Evolutionary conservation across 2,888 invertebrate genomes (phyloP).

Genomic region (Syritta pipiens): DNA sequence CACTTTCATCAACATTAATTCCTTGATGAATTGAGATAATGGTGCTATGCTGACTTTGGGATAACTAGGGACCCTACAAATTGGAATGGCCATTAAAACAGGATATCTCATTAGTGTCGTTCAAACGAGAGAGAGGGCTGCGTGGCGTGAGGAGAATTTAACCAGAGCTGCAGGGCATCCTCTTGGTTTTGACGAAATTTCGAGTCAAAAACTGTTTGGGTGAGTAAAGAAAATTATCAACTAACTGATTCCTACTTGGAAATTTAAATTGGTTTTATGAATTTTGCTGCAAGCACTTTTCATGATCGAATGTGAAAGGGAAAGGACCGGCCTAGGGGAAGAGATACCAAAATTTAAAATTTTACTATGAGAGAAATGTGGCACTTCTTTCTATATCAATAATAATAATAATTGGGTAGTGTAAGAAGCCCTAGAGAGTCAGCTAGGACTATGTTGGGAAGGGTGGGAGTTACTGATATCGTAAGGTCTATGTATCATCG

Average conservation of each 20-base stretch:
- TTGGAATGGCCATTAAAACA: slow-evolving; percentile 49
- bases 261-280: slow-evolving; percentile 1
- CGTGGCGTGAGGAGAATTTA: neutral
- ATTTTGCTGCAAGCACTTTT: neutral
- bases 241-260: slow-evolving; percentile 4
- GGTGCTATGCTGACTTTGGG: slow-evolving; percentile 22
- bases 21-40: slow-evolving; percentile 57
- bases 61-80: slow-evolving; percentile 34
- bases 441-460: too few species aligned
- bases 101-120: slow-evolving; percentile 46
- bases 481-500: too few species aligned
- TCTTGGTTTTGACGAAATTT: neutral
- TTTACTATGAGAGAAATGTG: too few species aligned
- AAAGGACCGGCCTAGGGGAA: too few species aligned
- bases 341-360: too few species aligned
- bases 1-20: slow-evolving; percentile 58
- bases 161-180: neutral
- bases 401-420: too few species aligned
- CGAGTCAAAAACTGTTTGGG: neutral
- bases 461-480: too few species aligned
- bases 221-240: neutral
- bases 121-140: slow-evolving; percentile 4
- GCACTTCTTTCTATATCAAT: too few species aligned
- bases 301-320: neutral
- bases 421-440: too few species aligned